Conservation (phyloP, 2,888 invertebrate genomes). For the Stictocephala bisonia region DNA sequence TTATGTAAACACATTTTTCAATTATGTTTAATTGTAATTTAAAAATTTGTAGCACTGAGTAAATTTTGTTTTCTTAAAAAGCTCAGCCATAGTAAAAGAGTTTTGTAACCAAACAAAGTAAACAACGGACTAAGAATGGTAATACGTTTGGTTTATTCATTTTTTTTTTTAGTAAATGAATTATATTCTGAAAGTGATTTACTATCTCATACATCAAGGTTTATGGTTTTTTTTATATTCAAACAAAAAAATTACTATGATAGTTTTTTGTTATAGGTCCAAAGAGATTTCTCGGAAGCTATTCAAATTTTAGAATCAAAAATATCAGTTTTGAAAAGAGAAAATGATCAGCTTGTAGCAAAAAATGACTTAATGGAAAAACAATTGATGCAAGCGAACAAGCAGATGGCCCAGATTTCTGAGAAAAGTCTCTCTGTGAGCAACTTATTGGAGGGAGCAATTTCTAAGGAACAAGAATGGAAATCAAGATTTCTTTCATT, state of each 20-base stretch:
- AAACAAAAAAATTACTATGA: not conserved
- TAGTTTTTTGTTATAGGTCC: not conserved
- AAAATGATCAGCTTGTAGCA: conserved; percentile 18
- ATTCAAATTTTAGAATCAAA: not conserved
- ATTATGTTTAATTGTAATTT: too few relatives aligned
- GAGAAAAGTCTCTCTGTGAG: conserved; percentile 6
- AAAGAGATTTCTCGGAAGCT: conserved; percentile 19
- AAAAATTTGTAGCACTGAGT: too few relatives aligned
- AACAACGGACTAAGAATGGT: too few relatives aligned
- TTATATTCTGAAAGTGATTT: too few relatives aligned
- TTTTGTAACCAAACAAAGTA: too few relatives aligned
- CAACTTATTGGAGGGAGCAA: conserved; percentile 3
- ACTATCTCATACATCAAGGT: too few relatives aligned
- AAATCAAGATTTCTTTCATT: not conserved
- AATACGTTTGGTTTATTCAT: too few relatives aligned
- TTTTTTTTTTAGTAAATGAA: too few relatives aligned
- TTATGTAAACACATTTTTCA: too few relatives aligned
- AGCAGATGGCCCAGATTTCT: not conserved
- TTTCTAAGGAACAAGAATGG: not conserved
- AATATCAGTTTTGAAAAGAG: not conserved
- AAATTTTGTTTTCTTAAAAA: too few relatives aligned
- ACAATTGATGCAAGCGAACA: not conserved
- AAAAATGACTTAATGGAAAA: conserved; percentile 23
- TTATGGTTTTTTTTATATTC: too few relatives aligned
- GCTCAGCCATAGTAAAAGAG: too few relatives aligned